These are phyloP conservation scores for Lymantria monacha DNA, from an alignment of 2,888 invertebrate species.

Conservation along the genomic window DNA sequence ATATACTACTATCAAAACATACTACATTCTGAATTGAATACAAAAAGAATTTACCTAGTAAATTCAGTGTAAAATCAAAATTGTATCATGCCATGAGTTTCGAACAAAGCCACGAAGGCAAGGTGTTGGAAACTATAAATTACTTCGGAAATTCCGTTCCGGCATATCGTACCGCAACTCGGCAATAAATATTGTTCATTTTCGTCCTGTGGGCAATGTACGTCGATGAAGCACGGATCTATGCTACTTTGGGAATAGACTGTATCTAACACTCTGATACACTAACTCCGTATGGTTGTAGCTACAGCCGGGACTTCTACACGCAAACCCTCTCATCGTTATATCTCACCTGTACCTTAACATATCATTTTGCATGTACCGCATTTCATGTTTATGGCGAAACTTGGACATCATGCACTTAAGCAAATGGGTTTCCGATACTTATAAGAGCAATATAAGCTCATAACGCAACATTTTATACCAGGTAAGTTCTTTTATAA, in stretches of 20 bases:
- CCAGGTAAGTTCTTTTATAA: slow-evolving; percentile 58
- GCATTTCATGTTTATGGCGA: slow-evolving; percentile 80
- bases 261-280: slow-evolving; percentile 13
- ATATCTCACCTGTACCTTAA: slow-evolving; percentile 61
- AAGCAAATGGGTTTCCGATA: slow-evolving; percentile 81
- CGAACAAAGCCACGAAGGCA: slow-evolving; percentile 39
- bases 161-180: slow-evolving; percentile 60
- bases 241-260: slow-evolving; percentile 42
- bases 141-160: slow-evolving; percentile 68
- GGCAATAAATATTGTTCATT: slow-evolving; percentile 74
- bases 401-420: slow-evolving; percentile 80
- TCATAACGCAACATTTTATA: slow-evolving; percentile 65
- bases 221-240: slow-evolving; percentile 54
- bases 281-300: slow-evolving; percentile 38
- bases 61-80: slow-evolving; percentile 29
- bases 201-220: slow-evolving; percentile 67
- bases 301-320: slow-evolving; percentile 21
- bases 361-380: slow-evolving; percentile 75
- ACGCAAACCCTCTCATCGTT: slow-evolving; percentile 22
- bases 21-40: slow-evolving; percentile 1
- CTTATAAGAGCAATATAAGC: slow-evolving; percentile 69
- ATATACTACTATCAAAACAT: too few relatives aligned
- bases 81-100: slow-evolving; percentile 27
- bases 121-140: slow-evolving; percentile 73
- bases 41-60: slow-evolving; percentile 24